A percentile compares a stretch with the other conserved stretches of the same genome.
Evolutionary conservation across 2,888 invertebrate genomes (phyloP).

Genomic region (Caenorhabditis sp.): DNA sequence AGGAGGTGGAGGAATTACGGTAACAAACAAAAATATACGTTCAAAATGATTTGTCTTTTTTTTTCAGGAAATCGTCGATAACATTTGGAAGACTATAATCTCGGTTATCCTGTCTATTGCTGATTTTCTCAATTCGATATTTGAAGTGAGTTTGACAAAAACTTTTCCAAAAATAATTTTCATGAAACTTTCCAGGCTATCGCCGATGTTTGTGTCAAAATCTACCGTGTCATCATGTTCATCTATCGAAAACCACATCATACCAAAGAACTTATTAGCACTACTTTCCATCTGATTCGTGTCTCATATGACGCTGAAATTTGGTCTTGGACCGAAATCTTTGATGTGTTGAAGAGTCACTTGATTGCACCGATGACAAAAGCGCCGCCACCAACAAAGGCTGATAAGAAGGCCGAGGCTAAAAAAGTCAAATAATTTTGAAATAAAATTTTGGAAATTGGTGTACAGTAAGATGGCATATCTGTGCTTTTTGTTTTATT

Average conservation of each 20-base stretch:
- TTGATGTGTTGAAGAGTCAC: conserved; percentile 17
- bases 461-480: too few relatives aligned
- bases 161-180: too few relatives aligned
- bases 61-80: not conserved
- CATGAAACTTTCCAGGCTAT: not conserved
- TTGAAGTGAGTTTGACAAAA: not conserved
- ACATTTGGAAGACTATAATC: not conserved
- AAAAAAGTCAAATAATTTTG: not conserved
- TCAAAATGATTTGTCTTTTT: too few relatives aligned
- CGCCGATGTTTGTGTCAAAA: conserved; percentile 11
- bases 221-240: conserved; percentile 25
- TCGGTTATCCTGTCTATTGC: not conserved
- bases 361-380: conserved; percentile 30
- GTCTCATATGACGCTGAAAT: conserved; percentile 37
- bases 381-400: conserved; percentile 4
- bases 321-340: conserved; percentile 25
- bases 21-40: too few relatives aligned
- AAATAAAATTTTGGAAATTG: too few relatives aligned
- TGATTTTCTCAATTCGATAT: not conserved
- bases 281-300: conserved; percentile 22
- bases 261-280: conserved; percentile 18
- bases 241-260: conserved; percentile 25
- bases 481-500: too few relatives aligned
- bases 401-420: not conserved
- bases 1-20: too few relatives aligned